Percentiles rank a stretch among this genome's conserved stretches.
phyloP scores from a whole-genome alignment of 2,797 vertebrate genomes.

The Lepus townsendii region DNA sequence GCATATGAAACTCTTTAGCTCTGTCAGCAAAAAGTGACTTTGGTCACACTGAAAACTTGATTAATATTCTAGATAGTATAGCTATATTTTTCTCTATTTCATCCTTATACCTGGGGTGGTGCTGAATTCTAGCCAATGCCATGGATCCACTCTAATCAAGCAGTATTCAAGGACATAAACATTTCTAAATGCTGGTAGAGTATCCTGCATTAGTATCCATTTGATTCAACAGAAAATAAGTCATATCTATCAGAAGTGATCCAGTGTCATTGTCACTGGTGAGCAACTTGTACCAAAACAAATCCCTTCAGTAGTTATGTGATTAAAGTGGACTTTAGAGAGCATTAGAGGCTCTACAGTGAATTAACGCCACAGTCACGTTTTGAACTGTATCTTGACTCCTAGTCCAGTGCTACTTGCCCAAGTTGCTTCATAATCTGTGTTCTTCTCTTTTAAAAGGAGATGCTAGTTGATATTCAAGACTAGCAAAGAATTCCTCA shows the following conservation, averaged over 20 bases:
- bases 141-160: slow-evolving; percentile 1
- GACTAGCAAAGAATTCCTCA: not conserved
- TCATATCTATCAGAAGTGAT: not conserved
- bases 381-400: not conserved
- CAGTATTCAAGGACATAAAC: not conserved
- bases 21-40: not conserved
- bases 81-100: not conserved
- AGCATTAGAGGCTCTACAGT: not conserved
- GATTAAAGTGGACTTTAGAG: not conserved
- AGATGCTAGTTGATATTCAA: slow-evolving; percentile 20
- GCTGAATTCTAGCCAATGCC: not conserved
- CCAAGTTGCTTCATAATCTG: not conserved
- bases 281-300: not conserved
- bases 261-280: not conserved
- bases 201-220: not conserved
- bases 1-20: not conserved
- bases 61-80: not conserved
- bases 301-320: slow-evolving; percentile 12
- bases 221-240: not conserved
- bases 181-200: not conserved
- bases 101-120: not conserved
- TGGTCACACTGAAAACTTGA: not conserved
- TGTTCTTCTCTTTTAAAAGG: not conserved
- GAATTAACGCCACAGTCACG: not conserved
- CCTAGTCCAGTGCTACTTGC: not conserved